Percentiles rank a stretch among this genome's conserved stretches.
These are phyloP conservation scores for Drosophila helvetica DNA, from an alignment of 2,888 invertebrate species.

Conservation along the genomic window DNA sequence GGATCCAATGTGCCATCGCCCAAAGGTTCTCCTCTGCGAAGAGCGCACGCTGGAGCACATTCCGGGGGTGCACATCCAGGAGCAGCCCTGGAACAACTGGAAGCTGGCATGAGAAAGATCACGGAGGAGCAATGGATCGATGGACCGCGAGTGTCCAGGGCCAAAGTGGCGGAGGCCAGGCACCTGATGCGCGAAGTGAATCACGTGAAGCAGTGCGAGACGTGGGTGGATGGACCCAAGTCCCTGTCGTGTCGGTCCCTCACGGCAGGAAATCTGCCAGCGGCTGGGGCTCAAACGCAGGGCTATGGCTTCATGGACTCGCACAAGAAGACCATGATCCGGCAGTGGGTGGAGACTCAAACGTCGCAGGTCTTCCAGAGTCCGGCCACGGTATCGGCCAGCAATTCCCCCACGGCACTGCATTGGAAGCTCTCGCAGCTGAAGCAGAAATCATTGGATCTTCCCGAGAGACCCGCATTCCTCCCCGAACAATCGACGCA, in stretches of 20 bases:
- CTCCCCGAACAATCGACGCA: constrained; percentile 82
- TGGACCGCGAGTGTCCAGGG: constrained; percentile 94
- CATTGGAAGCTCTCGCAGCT: constrained; percentile 86
- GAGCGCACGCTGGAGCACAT: constrained; percentile 69
- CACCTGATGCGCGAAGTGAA: constrained; percentile 91
- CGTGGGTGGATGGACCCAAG: constrained; percentile 98
- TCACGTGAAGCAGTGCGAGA: constrained; percentile 92
- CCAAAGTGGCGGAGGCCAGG: constrained; percentile 91
- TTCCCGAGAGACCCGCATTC: constrained; percentile 65
- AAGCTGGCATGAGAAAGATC: constrained; percentile 83
- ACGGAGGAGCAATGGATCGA: constrained; percentile 98
- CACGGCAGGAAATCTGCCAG: constrained; percentile 81
- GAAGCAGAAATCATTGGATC: constrained; percentile 84
- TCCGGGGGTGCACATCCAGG: constrained; percentile 62
- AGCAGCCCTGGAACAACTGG: constrained; percentile 66
- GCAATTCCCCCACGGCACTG: constrained; percentile 85
- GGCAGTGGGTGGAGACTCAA: constrained; percentile 96
- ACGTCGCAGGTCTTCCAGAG: constrained; percentile 90
- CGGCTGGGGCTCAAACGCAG: constrained; percentile 73
- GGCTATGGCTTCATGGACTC: constrained; percentile 96
- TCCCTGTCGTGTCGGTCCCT: constrained; percentile 85
- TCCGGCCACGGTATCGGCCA: constrained; percentile 85
- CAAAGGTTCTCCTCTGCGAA: constrained; percentile 85
- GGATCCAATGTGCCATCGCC: constrained; percentile 85
- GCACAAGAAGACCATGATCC: constrained; percentile 96